These are phyloP conservation scores for Leucoraja erinaceus DNA, from an alignment of 2,113 vertebrate species.

Conservation along the genomic window DNA sequence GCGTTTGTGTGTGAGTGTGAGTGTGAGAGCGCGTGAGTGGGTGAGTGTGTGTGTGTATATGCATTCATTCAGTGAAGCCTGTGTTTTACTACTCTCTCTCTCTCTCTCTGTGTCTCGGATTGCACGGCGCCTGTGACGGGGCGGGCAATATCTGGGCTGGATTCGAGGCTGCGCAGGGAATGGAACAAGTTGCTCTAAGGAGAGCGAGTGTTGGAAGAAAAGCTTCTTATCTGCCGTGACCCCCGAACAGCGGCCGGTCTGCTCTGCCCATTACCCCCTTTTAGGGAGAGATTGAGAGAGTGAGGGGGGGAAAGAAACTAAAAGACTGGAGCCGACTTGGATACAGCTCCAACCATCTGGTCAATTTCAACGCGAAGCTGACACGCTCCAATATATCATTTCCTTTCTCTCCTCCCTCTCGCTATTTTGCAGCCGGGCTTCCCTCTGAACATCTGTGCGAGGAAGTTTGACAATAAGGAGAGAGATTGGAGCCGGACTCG, in stretches of 20 bases:
- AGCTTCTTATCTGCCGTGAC: neutral
- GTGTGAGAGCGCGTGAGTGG: too few relatives aligned
- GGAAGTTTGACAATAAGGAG: neutral
- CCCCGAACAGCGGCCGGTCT: neutral
- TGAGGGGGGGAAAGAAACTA: neutral
- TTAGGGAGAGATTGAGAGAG: neutral
- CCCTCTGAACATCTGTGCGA: neutral
- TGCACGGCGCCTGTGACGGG: neutral
- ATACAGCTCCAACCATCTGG: neutral
- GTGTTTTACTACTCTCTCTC: neutral
- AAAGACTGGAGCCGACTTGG: neutral
- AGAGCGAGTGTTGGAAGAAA: neutral
- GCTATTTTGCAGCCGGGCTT: neutral
- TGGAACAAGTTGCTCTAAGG: neutral
- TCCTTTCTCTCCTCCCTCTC: neutral
- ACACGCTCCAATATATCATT: neutral
- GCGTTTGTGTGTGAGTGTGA: too few relatives aligned
- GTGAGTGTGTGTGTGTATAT: too few relatives aligned
- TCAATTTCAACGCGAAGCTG: neutral
- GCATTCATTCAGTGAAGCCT: neutral
- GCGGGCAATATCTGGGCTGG: neutral
- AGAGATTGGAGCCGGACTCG: neutral
- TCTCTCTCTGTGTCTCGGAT: too few relatives aligned
- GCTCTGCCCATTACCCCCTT: neutral
- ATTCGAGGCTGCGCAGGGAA: neutral